Conservation (phyloP, 2,113 vertebrate species). For the Pelecanus crispus region DNA sequence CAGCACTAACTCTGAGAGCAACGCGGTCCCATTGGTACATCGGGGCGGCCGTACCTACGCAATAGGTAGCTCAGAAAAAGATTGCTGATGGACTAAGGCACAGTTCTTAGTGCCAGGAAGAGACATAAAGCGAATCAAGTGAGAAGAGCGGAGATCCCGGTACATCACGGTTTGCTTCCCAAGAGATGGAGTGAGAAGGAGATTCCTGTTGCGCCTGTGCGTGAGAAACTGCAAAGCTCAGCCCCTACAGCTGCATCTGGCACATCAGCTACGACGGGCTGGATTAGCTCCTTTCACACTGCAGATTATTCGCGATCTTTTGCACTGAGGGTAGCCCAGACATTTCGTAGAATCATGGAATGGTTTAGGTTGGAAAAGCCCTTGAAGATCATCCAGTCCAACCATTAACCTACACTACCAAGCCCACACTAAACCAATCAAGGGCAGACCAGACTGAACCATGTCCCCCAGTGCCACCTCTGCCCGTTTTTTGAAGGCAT, state of each 20-base stretch:
- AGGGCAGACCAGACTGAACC: no score
- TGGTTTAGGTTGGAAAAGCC: no score
- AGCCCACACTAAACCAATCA: no score
- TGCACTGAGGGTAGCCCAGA: not conserved
- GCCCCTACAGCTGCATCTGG: not conserved
- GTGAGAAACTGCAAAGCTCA: not conserved
- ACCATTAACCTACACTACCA: no score
- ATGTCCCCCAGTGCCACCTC: no score
- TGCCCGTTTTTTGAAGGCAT: not conserved
- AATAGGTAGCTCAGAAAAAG: not conserved
- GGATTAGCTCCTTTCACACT: not conserved
- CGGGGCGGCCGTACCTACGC: no score
- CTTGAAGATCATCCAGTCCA: no score
- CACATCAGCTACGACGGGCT: not conserved
- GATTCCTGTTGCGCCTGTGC: accelerated
- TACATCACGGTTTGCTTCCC: not conserved
- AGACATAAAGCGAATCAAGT: not conserved
- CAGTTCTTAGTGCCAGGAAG: not conserved
- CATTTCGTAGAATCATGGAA: no score
- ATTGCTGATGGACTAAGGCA: not conserved
- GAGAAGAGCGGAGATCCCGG: not conserved
- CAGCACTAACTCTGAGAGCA: no score
- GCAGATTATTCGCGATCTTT: not conserved
- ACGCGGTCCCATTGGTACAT: not conserved
- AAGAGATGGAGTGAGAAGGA: not conserved